phyloP scores from a whole-genome alignment of 1,140 invertebrate species.

The Drosophila sturtevanti region DNA sequence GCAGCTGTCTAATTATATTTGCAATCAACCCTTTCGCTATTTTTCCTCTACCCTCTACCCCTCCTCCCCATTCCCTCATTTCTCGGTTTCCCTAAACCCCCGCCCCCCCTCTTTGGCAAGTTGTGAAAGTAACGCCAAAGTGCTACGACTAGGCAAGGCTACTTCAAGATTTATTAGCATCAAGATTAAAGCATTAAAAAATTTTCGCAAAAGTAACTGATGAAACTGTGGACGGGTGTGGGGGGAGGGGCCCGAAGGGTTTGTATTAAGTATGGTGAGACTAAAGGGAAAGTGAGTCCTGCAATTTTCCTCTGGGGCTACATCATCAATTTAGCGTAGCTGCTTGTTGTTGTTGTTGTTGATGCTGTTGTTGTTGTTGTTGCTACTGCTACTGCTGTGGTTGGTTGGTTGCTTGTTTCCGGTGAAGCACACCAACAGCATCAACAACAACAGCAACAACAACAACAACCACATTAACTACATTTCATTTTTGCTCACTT shows the following conservation, averaged over 20 bases:
- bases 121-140: conserved; percentile 69
- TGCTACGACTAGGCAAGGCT: conserved; percentile 48
- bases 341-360: conserved; percentile 31
- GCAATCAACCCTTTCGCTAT: conserved; percentile 12
- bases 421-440: conserved; percentile 34
- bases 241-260: no score
- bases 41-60: neutral
- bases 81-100: no score
- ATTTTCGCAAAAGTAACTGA: conserved; percentile 31
- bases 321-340: conserved; percentile 70
- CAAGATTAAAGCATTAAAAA: conserved; percentile 83
- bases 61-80: no score
- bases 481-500: conserved; percentile 71
- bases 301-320: conserved; percentile 71
- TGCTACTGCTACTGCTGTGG: conserved; percentile 38
- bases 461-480: conserved; percentile 41
- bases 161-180: conserved; percentile 83
- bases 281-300: conserved; percentile 62
- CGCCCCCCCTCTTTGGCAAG: no score
- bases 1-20: conserved; percentile 81
- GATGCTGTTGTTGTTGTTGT: conserved; percentile 20
- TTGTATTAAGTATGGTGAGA: neutral
- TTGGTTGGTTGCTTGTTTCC: conserved; percentile 58
- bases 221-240: conserved; percentile 60
- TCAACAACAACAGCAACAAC: conserved; percentile 18